A percentile compares a stretch with the other conserved stretches of the same genome.
These are phyloP conservation scores for Poeciliopsis presidionis DNA, from an alignment of 2,797 vertebrate genomes.

Conservation along the genomic window DNA sequence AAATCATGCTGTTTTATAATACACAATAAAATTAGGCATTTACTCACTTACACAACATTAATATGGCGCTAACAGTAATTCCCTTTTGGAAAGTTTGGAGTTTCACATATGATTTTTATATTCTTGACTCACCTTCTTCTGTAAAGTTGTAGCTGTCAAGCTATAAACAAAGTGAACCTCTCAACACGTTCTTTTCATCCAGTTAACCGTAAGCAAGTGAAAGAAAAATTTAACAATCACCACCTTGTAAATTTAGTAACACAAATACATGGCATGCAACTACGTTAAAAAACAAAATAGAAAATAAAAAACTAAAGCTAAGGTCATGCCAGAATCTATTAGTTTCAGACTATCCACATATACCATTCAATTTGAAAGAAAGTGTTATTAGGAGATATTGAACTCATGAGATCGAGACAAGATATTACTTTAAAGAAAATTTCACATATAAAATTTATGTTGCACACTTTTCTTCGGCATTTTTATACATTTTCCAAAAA, in stretches of 20 bases:
- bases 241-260: conserved; percentile 34
- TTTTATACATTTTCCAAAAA: background rate
- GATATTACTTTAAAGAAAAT: background rate
- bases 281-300: background rate
- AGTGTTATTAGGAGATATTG: background rate
- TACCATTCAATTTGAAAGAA: conserved; percentile 5
- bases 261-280: conserved; percentile 1
- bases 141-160: conserved; percentile 48
- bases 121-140: conserved; percentile 74
- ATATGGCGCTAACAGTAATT: background rate
- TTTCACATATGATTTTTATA: conserved; percentile 44
- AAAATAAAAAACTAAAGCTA: no score
- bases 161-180: conserved; percentile 50
- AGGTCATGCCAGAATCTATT: background rate
- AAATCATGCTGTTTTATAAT: conserved; percentile 15
- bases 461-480: background rate
- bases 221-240: conserved; percentile 58
- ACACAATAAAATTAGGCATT: conserved; percentile 38
- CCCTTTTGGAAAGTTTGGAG: conserved; percentile 25
- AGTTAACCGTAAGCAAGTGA: conserved; percentile 68
- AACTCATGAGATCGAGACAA: background rate
- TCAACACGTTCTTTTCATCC: conserved; percentile 75
- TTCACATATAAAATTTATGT: background rate
- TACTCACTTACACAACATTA: conserved; percentile 13
- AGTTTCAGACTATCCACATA: background rate